phyloP scores from a whole-genome alignment of 2,888 invertebrate genomes.

The Cyrtodaria siliqua region DNA sequence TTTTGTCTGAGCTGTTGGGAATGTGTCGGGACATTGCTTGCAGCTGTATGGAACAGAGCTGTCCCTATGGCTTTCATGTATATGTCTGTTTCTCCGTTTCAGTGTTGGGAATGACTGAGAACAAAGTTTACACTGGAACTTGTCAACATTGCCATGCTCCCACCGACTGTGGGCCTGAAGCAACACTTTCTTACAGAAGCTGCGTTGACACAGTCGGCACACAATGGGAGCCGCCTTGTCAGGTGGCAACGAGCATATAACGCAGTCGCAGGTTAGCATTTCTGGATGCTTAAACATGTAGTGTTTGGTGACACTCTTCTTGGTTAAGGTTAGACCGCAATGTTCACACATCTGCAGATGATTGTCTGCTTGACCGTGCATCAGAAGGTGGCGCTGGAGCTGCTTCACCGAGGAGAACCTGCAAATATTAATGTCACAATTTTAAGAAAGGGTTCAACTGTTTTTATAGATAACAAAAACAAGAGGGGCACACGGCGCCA shows the following conservation, averaged over 20 bases:
- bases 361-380: background rate
- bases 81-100: conserved; percentile 15
- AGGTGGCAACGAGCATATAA: conserved; percentile 16
- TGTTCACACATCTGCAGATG: background rate
- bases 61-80: conserved; percentile 16
- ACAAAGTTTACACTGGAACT: conserved; percentile 29
- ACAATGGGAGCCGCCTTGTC: background rate
- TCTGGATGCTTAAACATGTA: conserved; percentile 27
- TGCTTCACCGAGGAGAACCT: conserved; percentile 19
- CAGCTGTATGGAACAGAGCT: no score
- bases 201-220: conserved; percentile 12
- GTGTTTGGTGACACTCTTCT: conserved; percentile 33
- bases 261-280: conserved; percentile 26
- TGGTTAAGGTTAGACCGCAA: conserved; percentile 15
- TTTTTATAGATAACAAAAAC: no score
- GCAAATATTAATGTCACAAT: background rate
- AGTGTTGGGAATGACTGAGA: conserved; percentile 13
- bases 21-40: no score
- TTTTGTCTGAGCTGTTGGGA: background rate
- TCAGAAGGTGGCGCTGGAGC: conserved; percentile 1
- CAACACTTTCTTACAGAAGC: conserved; percentile 27
- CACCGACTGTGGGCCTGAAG: conserved; percentile 31
- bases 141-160: conserved; percentile 9
- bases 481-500: no score
- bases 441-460: no score